A percentile compares a stretch with the other conserved stretches of the same genome.
phyloP scores from a whole-genome alignment of 2,888 invertebrate species.

The Diadromus collaris region DNA sequence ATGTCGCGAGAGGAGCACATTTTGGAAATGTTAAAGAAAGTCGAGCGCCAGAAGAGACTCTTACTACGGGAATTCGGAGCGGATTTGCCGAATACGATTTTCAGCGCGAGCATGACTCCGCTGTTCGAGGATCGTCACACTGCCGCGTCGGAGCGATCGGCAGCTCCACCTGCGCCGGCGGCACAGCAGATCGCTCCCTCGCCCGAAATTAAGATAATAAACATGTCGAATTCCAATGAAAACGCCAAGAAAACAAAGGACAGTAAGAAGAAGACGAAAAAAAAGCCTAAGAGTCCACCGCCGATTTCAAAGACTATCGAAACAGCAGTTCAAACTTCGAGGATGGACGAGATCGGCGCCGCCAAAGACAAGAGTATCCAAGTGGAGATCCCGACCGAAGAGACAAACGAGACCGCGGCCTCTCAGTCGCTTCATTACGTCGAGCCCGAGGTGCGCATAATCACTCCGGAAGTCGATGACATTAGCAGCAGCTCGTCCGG shows the following conservation, averaged over 20 bases:
- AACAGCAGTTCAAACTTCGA: slow-evolving; percentile 71
- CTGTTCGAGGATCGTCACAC: slow-evolving; percentile 65
- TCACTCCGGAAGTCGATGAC: slow-evolving; percentile 66
- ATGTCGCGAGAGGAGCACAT: slow-evolving; percentile 73
- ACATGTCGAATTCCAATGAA: slow-evolving; percentile 69
- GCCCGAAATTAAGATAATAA: slow-evolving; percentile 75
- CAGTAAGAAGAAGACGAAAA: slow-evolving; percentile 56
- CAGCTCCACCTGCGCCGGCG: not conserved
- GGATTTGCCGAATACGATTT: slow-evolving; percentile 74
- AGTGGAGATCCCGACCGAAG: slow-evolving; percentile 62
- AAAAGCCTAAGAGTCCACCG: slow-evolving; percentile 49
- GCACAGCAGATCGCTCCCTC: slow-evolving; percentile 50
- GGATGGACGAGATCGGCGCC: slow-evolving; percentile 60
- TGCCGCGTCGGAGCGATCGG: slow-evolving; percentile 39
- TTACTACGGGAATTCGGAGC: slow-evolving; percentile 75
- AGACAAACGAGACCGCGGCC: not conserved
- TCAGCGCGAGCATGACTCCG: slow-evolving; percentile 72
- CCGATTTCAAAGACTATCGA: slow-evolving; percentile 61
- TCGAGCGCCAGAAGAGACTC: slow-evolving; percentile 75
- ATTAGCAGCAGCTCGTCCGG: slow-evolving; percentile 64
- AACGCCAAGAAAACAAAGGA: slow-evolving; percentile 42
- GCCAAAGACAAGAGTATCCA: slow-evolving; percentile 68
- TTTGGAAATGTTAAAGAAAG: slow-evolving; percentile 74
- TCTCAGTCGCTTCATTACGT: slow-evolving; percentile 56
- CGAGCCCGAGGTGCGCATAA: slow-evolving; percentile 73